A percentile compares a stretch with the other conserved stretches of the same genome.
Conservation (phyloP, 92 coral and sea anemone species). For the Parazoanthus darwini region DNA sequence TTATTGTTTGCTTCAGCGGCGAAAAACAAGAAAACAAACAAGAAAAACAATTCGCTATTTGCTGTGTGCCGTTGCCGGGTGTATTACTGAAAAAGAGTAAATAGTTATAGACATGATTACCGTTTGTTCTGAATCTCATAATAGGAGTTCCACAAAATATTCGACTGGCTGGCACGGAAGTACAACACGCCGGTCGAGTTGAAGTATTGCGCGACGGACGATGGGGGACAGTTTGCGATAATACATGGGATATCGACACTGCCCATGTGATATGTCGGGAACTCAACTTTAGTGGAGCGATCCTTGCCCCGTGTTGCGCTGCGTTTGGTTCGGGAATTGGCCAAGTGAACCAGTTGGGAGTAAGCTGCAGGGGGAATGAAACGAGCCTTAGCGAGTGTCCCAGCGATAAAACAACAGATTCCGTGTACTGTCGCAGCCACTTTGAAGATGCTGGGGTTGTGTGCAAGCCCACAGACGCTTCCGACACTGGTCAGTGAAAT, state of each 20-base stretch:
- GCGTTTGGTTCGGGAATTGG: not conserved
- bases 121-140: not conserved
- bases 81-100: not conserved
- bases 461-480: not conserved
- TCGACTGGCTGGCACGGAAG: not conserved
- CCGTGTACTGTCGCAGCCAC: conserved; percentile 1
- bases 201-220: conserved; percentile 19
- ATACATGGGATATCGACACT: conserved; percentile 4
- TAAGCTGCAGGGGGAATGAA: conserved; percentile 1
- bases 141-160: not conserved
- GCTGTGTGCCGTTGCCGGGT: not conserved
- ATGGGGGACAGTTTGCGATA: conserved; percentile 22
- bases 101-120: not conserved
- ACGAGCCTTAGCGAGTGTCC: not conserved
- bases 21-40: not conserved
- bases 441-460: conserved; percentile 3
- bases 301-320: conserved; percentile 10
- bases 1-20: not conserved
- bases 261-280: conserved; percentile 18
- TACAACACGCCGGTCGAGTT: conserved; percentile 17
- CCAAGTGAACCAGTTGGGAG: not conserved
- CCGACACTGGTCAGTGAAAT: not conserved
- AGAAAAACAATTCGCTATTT: no score
- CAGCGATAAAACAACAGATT: not conserved
- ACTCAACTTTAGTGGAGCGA: conserved; percentile 5